Evolutionary conservation across 2,797 vertebrate genomes (phyloP), one percentile per base, ranked within the genome.

Genomic region (Muraenolepis orangiensis): DNA sequence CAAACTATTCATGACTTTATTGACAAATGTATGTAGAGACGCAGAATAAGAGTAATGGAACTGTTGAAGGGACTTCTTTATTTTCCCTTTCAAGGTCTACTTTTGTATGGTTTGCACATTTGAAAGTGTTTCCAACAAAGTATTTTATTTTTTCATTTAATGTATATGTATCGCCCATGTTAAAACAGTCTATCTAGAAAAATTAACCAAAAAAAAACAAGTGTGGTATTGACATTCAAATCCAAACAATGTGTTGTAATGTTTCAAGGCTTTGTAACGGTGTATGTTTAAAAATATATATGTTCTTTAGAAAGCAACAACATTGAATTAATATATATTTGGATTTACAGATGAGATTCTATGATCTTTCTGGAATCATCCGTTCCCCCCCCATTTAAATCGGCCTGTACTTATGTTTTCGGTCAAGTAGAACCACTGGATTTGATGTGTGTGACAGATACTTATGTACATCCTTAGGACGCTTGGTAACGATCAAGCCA

Each of bases 341-440:
- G 23, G n/a, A 26, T 57, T 57, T 20, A n/a, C 51, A n/a, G 51
- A 10, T n/a, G 51, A 1, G 51, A 57, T 67, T 67, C 26, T 67
- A 13, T 18, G 12, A 67, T 31, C 13, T 20, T 20, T 67, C 66
- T 67, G 66, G 29, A 67, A 67, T 67, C 66, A 6, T 31, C 28
- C 12, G 6, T 67, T 67, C 29, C 34, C 20, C 34, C 20, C 13
- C 57, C n/a, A 6, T 26, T 20, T 40, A 74, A 32, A 66, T 26
- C 28, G 31, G 28, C 28, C 28, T 66, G 8, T 74, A 20, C 70
- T 70, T 74, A 70, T 14, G 71, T 72, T 80, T 81, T 80, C 7
- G n/a, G 46, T 73, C 71, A 26, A 85, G 87, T 82, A 74, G 69
- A 90, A 85, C 77, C 88, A 88, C 88, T 90, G 87, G 87, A 90